A percentile compares a stretch with the other conserved stretches of the same genome.
phyloP scores from a whole-genome alignment of 1,140 invertebrate genomes.

The Grapholita molesta region DNA sequence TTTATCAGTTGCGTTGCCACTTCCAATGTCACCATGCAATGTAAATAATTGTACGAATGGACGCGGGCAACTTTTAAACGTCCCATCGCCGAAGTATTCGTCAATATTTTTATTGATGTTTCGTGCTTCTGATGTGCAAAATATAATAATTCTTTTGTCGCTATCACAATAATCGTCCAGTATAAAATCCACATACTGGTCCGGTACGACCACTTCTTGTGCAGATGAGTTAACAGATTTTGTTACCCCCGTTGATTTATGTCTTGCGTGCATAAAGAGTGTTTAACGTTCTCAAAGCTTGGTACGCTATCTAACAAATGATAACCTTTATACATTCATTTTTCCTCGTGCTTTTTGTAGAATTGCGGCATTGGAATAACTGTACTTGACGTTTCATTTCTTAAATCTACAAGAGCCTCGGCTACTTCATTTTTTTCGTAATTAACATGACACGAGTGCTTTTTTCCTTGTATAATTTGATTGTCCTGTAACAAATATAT shows the following conservation, averaged over 20 bases:
- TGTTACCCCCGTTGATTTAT: background rate
- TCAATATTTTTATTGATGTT: background rate
- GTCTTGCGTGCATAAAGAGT: background rate
- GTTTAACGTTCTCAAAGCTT: background rate
- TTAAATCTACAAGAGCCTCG: background rate
- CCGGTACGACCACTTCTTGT: background rate
- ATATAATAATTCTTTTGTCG: background rate
- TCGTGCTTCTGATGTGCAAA: background rate
- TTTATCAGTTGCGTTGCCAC: background rate
- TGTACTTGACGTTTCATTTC: background rate
- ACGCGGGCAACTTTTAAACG: background rate
- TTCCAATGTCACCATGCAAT: background rate
- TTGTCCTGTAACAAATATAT: background rate
- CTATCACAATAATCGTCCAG: background rate
- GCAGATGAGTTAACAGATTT: background rate
- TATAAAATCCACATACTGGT: background rate
- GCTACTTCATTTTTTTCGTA: background rate
- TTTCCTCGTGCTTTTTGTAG: background rate
- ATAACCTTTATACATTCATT: background rate
- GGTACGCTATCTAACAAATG: background rate
- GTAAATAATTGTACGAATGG: background rate
- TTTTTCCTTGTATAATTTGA: background rate
- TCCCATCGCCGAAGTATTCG: background rate
- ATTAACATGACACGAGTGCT: background rate
- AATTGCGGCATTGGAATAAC: background rate